Percentiles rank a stretch among this genome's conserved stretches.
Evolutionary conservation across 2,113 vertebrate genomes (phyloP).

Genomic region (Mixornis gularis): DNA sequence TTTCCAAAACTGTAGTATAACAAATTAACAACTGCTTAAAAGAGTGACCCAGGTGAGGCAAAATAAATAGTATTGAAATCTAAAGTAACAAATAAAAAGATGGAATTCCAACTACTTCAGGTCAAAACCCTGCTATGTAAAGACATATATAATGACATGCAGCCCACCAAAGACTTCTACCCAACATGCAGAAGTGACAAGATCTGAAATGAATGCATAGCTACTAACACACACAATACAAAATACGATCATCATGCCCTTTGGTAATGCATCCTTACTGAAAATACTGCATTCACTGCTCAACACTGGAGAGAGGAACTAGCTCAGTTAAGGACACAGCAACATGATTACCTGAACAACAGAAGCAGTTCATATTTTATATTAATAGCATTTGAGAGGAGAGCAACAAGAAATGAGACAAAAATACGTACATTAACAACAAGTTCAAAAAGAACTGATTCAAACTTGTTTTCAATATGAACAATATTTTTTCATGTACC

Average conservation of each 20-base stretch:
- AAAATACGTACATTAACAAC: neutral
- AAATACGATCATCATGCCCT: neutral
- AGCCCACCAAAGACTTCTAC: neutral
- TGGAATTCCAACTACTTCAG: neutral
- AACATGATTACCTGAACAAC: neutral
- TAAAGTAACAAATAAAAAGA: neutral
- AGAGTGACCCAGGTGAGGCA: neutral
- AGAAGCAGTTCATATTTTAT: neutral
- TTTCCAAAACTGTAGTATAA: neutral
- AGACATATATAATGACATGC: neutral
- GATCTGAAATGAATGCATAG: neutral
- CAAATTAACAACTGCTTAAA: neutral
- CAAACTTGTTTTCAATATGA: neutral
- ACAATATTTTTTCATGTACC: neutral
- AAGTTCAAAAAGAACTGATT: neutral
- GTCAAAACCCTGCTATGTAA: neutral
- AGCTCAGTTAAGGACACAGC: neutral
- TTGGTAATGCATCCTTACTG: neutral
- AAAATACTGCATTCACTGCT: neutral
- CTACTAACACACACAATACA: neutral
- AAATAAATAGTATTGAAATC: neutral
- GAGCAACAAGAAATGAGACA: neutral
- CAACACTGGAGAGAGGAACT: neutral
- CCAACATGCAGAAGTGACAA: neutral
- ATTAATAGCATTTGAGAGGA: neutral